Percentiles rank a stretch among this genome's conserved stretches.
Evolutionary conservation across 2,888 invertebrate genomes (phyloP).

Genomic region (Chrysolina americana): DNA sequence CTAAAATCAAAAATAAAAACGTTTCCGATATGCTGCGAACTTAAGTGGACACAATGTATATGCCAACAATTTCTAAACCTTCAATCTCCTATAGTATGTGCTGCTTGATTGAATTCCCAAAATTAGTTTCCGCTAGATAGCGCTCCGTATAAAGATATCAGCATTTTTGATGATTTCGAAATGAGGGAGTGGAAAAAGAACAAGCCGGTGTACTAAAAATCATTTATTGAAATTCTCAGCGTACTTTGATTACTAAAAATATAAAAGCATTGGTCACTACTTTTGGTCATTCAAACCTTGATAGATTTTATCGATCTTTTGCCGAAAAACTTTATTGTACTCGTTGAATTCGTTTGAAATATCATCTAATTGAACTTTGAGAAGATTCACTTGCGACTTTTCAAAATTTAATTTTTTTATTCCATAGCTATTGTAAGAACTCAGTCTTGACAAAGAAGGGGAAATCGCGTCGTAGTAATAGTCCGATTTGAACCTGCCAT

Average conservation of each 20-base stretch:
- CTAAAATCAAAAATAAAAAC: too few relatives aligned
- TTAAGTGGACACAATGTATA: too few relatives aligned
- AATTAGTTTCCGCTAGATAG: too few relatives aligned
- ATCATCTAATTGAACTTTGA: constrained; percentile 57
- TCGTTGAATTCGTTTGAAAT: constrained; percentile 57
- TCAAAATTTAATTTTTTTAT: constrained; percentile 31
- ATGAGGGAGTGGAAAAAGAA: background rate
- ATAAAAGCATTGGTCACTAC: constrained; percentile 14
- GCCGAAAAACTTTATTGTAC: constrained; percentile 55
- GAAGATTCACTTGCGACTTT: constrained; percentile 37
- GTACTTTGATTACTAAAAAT: background rate
- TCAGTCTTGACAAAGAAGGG: constrained; percentile 55
- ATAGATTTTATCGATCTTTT: constrained; percentile 56
- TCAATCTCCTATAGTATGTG: too few relatives aligned
- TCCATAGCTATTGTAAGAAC: constrained; percentile 53
- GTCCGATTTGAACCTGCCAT: constrained; percentile 48
- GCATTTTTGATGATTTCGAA: too few relatives aligned
- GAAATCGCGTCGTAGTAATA: constrained; percentile 47
- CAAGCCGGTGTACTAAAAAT: background rate
- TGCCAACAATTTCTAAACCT: too few relatives aligned
- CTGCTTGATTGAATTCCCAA: too few relatives aligned
- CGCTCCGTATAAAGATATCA: too few relatives aligned
- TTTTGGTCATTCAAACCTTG: constrained; percentile 41
- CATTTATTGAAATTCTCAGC: background rate
- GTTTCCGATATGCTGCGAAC: too few relatives aligned